Base-by-base conservation (phyloP, 1,140 invertebrate species). In the Drosophila guanche region DNA sequence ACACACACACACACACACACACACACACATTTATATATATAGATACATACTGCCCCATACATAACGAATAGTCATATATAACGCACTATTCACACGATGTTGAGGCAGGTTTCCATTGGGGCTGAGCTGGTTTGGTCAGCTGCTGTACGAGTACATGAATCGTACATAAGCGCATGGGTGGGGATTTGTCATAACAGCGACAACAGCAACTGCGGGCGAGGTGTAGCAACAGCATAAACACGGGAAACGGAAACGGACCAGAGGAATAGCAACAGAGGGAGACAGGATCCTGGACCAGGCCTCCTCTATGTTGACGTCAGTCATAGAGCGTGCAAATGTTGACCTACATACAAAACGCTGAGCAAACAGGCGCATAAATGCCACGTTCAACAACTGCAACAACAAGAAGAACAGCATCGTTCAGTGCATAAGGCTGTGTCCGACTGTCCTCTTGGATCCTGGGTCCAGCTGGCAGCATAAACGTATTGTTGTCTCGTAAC, bases 281-380 rank as follows among this genome's bases (percentile, higher is more conserved):
- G 5, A 42, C 42, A 45, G 27, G 52, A 58, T 67, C 48, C 73
- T 37, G 61, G 61, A 53, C 80, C 66, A 79, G 55, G 62, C 70
- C 69, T 51, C 45, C 51, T 85, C 81, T 81, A 86, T 75, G 73
- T 85, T 85, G 81, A 85, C 81, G 81, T 85, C 81, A 86, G 81
- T 86, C 79, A 81, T 78, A 76, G 71, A 85, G 76, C 67, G 81
- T 85, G 81, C 81, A 86, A 85, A 86, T 85, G 81, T 85, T 85
- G 81, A 85, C 81, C 81, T 86, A 85, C 81, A 85, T 85, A 85
- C 63, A 85, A 85, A 85, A 81, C 81, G 81, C 70, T 69, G 77
- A 80, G 80, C 77, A 85, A 85, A 86, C 81, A 86, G 81, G 77
- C 81, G 81, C 83, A 85, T 85, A 85, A 86, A 85, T 67, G 81